Conservation (phyloP, 2,888 invertebrate genomes). For the Trichogramma dendrolimi region DNA sequence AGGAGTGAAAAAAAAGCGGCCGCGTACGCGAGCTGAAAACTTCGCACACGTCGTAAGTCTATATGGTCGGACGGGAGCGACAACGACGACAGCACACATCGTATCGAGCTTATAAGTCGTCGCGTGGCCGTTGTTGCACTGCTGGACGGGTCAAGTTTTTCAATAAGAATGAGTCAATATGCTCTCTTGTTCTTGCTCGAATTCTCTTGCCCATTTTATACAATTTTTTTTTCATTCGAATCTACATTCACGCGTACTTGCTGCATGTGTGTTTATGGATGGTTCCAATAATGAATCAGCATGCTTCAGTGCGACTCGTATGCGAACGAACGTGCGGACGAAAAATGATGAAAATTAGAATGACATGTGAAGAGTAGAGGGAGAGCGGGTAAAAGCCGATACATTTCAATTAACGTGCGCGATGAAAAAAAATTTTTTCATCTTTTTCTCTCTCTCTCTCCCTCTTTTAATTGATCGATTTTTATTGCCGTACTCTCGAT, state of each 20-base stretch:
- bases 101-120: no score
- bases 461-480: not conserved
- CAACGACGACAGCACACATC: no score
- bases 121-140: no score
- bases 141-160: constrained; percentile 17
- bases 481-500: no score
- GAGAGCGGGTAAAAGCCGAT: constrained; percentile 9
- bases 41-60: no score
- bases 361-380: not conserved
- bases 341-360: not conserved
- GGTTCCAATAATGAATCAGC: constrained; percentile 23
- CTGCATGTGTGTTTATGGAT: not conserved
- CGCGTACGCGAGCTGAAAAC: no score
- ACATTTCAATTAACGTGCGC: constrained; percentile 21
- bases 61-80: no score
- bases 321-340: not conserved
- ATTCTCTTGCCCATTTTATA: no score
- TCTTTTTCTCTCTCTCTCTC: not conserved
- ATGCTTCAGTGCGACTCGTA: not conserved
- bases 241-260: not conserved
- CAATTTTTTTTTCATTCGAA: not conserved
- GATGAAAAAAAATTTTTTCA: not conserved
- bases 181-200: constrained; percentile 4
- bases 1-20: no score
- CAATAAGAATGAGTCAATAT: constrained; percentile 26